Evolutionary conservation across 2,888 invertebrate genomes (phyloP).

Genomic region (Drosophila dives): DNA sequence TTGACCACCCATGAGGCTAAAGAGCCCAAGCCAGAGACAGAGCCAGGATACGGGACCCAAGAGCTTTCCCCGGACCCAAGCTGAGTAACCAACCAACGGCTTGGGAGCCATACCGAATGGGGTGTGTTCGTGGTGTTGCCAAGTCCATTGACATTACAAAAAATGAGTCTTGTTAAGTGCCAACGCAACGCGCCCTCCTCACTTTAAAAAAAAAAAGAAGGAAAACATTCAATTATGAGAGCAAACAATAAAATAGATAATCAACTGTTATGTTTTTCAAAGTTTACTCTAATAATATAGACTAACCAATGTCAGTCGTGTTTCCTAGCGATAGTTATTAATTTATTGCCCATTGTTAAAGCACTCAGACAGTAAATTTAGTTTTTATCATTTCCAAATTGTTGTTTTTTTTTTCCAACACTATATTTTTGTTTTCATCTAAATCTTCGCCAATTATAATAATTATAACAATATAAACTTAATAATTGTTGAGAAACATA

Average conservation of each 20-base stretch:
- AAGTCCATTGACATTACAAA: slow-evolving; percentile 59
- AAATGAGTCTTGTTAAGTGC: slow-evolving; percentile 13
- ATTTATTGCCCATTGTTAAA: slow-evolving; percentile 40
- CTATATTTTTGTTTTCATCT: background rate
- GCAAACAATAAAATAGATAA: slow-evolving; percentile 70
- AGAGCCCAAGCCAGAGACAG: slow-evolving; percentile 9
- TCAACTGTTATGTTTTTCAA: slow-evolving; percentile 10
- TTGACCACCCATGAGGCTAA: slow-evolving; percentile 56
- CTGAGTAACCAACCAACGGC: slow-evolving; percentile 44
- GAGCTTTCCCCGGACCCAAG: slow-evolving; percentile 12
- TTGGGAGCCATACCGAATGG: slow-evolving; percentile 26
- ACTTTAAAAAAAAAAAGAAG: slow-evolving; percentile 14
- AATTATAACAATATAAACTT: background rate
- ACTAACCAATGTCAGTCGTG: slow-evolving; percentile 7
- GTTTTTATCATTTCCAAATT: background rate
- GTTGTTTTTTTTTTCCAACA: background rate
- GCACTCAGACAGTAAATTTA: slow-evolving; percentile 7
- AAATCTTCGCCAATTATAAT: background rate
- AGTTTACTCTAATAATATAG: slow-evolving; percentile 27
- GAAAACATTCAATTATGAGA: slow-evolving; percentile 72
- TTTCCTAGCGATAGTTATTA: slow-evolving; percentile 23
- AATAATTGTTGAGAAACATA: background rate
- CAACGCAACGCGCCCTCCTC: slow-evolving; percentile 16
- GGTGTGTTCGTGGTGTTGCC: slow-evolving; percentile 35
- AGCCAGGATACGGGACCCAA: slow-evolving; percentile 11